A percentile compares a stretch with the other conserved stretches of the same genome.
Conservation (phyloP, 2,888 invertebrate species). For the Cantharis flavilabris region DNA sequence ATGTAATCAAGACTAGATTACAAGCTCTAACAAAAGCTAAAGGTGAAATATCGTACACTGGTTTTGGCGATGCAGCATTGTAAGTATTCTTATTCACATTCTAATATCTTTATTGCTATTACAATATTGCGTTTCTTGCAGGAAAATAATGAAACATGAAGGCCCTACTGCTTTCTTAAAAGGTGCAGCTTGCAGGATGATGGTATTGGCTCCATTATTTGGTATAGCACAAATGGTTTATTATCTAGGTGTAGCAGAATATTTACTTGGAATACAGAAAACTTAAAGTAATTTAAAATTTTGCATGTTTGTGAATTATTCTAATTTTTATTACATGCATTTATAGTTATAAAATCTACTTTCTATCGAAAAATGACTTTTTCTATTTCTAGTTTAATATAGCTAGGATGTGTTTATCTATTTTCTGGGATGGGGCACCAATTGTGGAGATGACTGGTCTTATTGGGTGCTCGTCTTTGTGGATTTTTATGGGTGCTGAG, state of each 20-base stretch:
- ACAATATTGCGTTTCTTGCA: constrained; percentile 50
- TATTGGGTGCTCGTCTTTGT: too few relatives aligned
- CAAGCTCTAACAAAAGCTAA: constrained; percentile 89
- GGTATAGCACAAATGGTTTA: constrained; percentile 99
- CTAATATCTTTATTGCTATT: neutral
- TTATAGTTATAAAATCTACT: neutral
- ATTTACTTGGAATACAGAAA: constrained; percentile 61
- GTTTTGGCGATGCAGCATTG: constrained; percentile 88
- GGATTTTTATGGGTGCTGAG: too few relatives aligned
- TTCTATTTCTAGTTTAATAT: too few relatives aligned
- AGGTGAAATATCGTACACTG: constrained; percentile 84
- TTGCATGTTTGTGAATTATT: neutral
- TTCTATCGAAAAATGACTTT: too few relatives aligned
- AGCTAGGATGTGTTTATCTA: too few relatives aligned
- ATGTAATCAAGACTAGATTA: constrained; percentile 96
- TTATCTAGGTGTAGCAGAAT: constrained; percentile 94
- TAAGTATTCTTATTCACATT: constrained; percentile 58
- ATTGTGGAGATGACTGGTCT: too few relatives aligned
- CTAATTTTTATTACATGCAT: neutral
- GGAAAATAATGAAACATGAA: constrained; percentile 85
- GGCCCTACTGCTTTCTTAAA: constrained; percentile 95
- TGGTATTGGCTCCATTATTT: constrained; percentile 97
- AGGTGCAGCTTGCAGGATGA: constrained; percentile 95
- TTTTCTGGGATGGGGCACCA: too few relatives aligned
- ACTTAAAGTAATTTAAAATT: neutral